These are phyloP conservation scores for Drosophila pseudoobscura DNA, from an alignment of 1,140 invertebrate genomes.

Conservation along the genomic window DNA sequence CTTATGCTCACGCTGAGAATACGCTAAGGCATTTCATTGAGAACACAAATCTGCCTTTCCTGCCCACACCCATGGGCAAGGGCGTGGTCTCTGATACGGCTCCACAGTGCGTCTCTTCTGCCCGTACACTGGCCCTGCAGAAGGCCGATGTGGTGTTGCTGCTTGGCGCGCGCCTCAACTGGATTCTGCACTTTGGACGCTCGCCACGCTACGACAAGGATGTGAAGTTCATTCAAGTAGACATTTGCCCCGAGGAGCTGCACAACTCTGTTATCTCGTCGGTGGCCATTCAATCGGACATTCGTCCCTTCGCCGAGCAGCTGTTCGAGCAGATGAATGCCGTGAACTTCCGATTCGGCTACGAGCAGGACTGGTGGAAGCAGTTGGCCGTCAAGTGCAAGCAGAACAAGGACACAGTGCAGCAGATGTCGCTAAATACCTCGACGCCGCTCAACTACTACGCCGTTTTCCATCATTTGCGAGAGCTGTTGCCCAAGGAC, in stretches of 20 bases:
- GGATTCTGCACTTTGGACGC: constrained; percentile 98
- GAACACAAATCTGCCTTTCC: constrained; percentile 91
- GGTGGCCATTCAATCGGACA: constrained; percentile 91
- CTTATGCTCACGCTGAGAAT: constrained; percentile 91
- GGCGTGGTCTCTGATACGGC: constrained; percentile 94
- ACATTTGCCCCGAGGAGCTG: constrained; percentile 95
- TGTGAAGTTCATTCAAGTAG: constrained; percentile 97
- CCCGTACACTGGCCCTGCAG: constrained; percentile 92
- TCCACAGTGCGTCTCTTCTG: constrained; percentile 90
- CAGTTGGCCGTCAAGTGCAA: constrained; percentile 85
- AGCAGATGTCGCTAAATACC: constrained; percentile 86
- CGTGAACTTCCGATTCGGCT: constrained; percentile 84
- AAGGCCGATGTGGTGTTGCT: constrained; percentile 95
- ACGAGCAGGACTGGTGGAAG: constrained; percentile 85
- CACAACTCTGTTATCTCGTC: constrained; percentile 92
- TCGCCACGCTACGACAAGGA: constrained; percentile 91
- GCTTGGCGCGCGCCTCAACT: constrained; percentile 96
- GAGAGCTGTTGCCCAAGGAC: constrained; percentile 90
- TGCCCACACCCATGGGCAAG: constrained; percentile 98
- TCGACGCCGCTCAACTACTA: constrained; percentile 96
- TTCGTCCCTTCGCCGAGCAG: constrained; percentile 88
- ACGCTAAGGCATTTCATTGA: constrained; percentile 88
- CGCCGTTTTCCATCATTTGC: constrained; percentile 92
- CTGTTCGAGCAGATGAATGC: constrained; percentile 85
- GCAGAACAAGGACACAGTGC: constrained; percentile 86